Base-by-base conservation (phyloP, 1,140 invertebrate species). In the Ganaspis sp. region DNA sequence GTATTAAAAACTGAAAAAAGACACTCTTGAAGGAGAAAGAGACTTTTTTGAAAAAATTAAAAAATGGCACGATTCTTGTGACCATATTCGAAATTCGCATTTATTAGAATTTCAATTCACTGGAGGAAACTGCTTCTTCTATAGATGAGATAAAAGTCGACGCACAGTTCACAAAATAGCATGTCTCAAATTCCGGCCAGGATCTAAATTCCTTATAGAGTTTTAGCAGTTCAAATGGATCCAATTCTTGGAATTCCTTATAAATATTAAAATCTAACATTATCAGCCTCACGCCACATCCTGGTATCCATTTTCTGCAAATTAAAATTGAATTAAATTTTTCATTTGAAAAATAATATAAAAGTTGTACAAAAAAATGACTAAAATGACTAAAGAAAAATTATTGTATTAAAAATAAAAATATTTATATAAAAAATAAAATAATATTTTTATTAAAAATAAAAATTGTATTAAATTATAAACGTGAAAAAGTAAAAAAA, bases 251-350 rank as follows among this genome's bases (percentile, higher is more conserved):
- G 80, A 92, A 92, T 72, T 87, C 72, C 9, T 91, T 92, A 69
- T 85, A 92, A 64, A 93, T 89, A 38, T 87, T 88, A 6, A 87
- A 85, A 70, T 90, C 84, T 69, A 85, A 72, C 29, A 77, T 49
- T 73, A 93, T 90, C 6, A 93, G 77, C 74, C 72, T 79, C 6
- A 83, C 38, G 12, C 92, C 92, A 87, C 90, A 93, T n/a, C 84
- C 90, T 58, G 92, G 92, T 15, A 92, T 77, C 88, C 88, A 92
- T 38, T 87, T 84, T 83, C 89, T 91, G 19, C 74, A 84, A 77
- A 77, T 73, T n/a, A n/a, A n/a, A n/a, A n/a, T n/a, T n/a, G 69
- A 75, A 70, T 72, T 42, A 71, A 73, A 37, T 64, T 70, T 34
- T 69, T 49, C 21, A 49, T 19, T 0, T 71, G 37, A 69, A 71